These are phyloP conservation scores for Orientallactaga sibirica DNA, from an alignment of 2,797 vertebrate species.

Conservation along the genomic window DNA sequence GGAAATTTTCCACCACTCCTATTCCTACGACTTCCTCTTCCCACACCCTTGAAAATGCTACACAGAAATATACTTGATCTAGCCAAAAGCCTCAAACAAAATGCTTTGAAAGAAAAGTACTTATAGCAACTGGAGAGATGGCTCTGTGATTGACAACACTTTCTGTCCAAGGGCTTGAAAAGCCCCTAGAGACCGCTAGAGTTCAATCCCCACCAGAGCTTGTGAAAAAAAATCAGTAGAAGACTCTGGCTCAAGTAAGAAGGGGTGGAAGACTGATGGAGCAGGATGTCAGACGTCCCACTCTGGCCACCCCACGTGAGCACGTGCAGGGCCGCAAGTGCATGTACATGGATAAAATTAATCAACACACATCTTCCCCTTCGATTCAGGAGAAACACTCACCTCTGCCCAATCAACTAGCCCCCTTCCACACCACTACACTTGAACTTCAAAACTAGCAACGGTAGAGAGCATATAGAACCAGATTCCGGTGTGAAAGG, in stretches of 20 bases:
- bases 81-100: slow-evolving; percentile 30
- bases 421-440: not conserved
- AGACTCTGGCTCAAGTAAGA: no score
- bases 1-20: not conserved
- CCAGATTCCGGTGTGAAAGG: not conserved
- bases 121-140: not conserved
- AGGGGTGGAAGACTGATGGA: no score
- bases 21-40: not conserved
- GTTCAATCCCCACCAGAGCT: no score
- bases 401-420: not conserved
- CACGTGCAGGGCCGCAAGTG: no score
- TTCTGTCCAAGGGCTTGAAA: no score
- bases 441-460: slow-evolving; percentile 1
- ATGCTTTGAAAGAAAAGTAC: slow-evolving; percentile 20
- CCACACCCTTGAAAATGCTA: slow-evolving; percentile 7
- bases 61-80: not conserved
- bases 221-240: no score
- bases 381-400: not conserved
- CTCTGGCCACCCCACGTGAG: no score
- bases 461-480: not conserved
- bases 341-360: no score
- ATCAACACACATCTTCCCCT: not conserved
- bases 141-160: no score
- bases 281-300: no score
- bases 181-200: no score